Evolutionary conservation across 2,113 vertebrate genomes (phyloP).

Genomic region (Spermophilus dauricus): DNA sequence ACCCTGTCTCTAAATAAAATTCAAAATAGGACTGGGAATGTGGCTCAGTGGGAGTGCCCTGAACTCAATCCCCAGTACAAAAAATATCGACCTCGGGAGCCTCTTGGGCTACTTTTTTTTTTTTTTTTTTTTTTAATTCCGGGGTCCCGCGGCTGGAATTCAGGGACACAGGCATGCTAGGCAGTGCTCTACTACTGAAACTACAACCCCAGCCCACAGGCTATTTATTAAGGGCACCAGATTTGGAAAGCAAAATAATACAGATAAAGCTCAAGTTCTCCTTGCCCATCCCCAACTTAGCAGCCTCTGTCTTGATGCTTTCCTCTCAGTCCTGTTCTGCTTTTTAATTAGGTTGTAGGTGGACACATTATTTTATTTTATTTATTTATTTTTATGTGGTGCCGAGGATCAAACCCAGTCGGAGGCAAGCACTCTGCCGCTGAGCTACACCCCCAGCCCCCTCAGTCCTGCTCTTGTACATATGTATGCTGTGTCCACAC

Average conservation of each 20-base stretch:
- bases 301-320: neutral
- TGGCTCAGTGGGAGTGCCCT: no score
- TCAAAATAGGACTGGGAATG: no score
- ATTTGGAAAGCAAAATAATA: neutral
- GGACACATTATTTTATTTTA: no score
- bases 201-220: neutral
- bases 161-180: neutral
- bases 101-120: neutral
- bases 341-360: no score
- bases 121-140: neutral
- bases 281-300: neutral
- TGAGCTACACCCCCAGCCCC: no score
- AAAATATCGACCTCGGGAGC: neutral
- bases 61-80: no score
- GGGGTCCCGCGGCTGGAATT: neutral
- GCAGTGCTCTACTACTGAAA: neutral
- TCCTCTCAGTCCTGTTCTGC: neutral
- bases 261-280: neutral
- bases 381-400: no score
- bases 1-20: no score
- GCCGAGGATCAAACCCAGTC: no score
- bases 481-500: neutral
- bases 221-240: neutral
- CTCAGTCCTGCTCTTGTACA: neutral
- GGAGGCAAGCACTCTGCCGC: no score